phyloP scores from a whole-genome alignment of 1,140 invertebrate species.

The Aphelinus certus region DNA sequence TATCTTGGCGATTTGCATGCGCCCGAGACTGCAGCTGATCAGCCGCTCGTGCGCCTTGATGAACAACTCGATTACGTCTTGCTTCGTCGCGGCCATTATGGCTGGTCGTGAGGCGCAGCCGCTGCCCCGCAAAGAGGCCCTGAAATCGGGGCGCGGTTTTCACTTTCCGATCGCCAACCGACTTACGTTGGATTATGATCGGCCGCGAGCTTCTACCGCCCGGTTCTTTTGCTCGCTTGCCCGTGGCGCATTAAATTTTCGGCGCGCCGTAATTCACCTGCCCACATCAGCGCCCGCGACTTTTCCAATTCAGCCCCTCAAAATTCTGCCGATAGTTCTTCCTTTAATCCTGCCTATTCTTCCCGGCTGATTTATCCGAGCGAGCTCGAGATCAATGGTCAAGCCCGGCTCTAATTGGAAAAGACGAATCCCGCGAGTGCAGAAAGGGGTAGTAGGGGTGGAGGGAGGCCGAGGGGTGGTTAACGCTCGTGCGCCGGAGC shows the following conservation, averaged over 20 bases:
- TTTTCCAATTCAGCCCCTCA: not conserved
- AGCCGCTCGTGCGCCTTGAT: not conserved
- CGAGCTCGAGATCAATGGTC: slow-evolving; percentile 9
- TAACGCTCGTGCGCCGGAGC: slow-evolving; percentile 45
- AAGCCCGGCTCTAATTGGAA: slow-evolving; percentile 32
- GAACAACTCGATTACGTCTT: slow-evolving; percentile 4
- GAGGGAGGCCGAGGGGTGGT: slow-evolving; percentile 5
- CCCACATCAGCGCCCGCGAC: not conserved
- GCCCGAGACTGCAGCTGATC: too few species aligned
- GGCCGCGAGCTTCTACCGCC: too few species aligned
- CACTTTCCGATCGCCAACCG: not conserved
- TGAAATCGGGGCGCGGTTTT: too few species aligned
- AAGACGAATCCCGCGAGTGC: slow-evolving; percentile 5
- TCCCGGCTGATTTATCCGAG: slow-evolving; percentile 28
- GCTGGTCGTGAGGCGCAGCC: not conserved
- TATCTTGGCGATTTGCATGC: slow-evolving; percentile 24
- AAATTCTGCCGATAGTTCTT: too few species aligned
- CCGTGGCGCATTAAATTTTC: not conserved
- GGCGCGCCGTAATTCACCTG: not conserved
- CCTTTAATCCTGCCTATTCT: not conserved
- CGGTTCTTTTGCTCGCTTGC: not conserved
- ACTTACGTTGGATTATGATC: too few species aligned
- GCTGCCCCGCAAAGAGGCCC: not conserved
- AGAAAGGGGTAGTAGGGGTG: not conserved
- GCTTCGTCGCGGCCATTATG: not conserved